Conservation (phyloP, 2,113 vertebrate genomes). For the Vulpes vulpes region DNA sequence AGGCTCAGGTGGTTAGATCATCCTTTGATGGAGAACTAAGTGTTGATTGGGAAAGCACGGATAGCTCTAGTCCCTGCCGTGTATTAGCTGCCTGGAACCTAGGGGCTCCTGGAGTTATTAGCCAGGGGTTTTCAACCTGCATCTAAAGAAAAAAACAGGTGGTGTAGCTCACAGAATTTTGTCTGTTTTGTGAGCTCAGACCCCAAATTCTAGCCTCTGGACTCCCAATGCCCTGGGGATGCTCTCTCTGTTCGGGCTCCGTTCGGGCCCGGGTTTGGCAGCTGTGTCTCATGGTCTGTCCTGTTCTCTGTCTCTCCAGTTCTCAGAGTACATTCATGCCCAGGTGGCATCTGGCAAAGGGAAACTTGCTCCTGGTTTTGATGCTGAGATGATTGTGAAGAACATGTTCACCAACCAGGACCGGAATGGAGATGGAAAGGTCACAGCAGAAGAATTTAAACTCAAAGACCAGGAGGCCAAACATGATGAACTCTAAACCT, state of each 20-base stretch:
- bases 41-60: background rate
- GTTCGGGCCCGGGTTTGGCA: accelerated
- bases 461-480: slow-evolving; percentile 95
- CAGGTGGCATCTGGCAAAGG: slow-evolving; percentile 96
- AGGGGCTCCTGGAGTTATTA: background rate
- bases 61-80: background rate
- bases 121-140: background rate
- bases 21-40: background rate
- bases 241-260: background rate
- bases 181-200: background rate
- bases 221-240: accelerated
- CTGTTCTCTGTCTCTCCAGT: slow-evolving; percentile 86
- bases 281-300: background rate
- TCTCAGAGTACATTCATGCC: slow-evolving; percentile 94
- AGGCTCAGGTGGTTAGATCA: background rate
- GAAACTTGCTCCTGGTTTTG: slow-evolving; percentile 96
- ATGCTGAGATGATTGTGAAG: slow-evolving; percentile 94
- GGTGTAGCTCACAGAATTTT: background rate
- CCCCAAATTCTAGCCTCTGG: too few species aligned
- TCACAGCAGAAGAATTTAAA: slow-evolving; percentile 95
- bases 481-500: slow-evolving; percentile 95
- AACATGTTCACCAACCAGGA: slow-evolving; percentile 99
- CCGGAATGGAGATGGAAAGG: slow-evolving; percentile 95
- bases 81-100: background rate
- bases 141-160: background rate